A percentile compares a stretch with the other conserved stretches of the same genome.
Evolutionary conservation across 2,888 invertebrate genomes (phyloP).

Genomic region (Suillia variegata): DNA sequence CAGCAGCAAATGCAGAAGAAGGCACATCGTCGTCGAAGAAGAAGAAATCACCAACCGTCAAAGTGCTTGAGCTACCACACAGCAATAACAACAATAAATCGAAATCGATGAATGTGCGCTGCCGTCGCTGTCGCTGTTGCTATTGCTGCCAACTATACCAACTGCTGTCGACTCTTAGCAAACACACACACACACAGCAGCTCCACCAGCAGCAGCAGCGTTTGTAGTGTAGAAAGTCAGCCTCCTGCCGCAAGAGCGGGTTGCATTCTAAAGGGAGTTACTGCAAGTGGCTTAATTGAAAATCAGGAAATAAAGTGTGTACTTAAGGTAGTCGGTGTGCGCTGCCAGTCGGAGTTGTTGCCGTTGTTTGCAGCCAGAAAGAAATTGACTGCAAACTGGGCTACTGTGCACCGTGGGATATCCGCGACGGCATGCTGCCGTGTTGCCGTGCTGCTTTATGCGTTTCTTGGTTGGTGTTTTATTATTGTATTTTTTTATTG

Average conservation of each 20-base stretch:
- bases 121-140: background rate
- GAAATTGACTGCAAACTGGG: background rate
- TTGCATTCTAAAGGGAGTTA: too few relatives aligned
- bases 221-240: slow-evolving; percentile 2
- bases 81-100: slow-evolving; percentile 19
- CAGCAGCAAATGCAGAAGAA: slow-evolving; percentile 18
- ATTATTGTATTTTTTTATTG: background rate
- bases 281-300: slow-evolving; percentile 40
- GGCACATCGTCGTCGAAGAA: background rate
- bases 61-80: background rate
- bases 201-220: too few relatives aligned
- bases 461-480: background rate
- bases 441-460: slow-evolving; percentile 14
- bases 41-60: too few relatives aligned
- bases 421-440: too few relatives aligned
- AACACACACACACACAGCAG: too few relatives aligned
- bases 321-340: too few relatives aligned
- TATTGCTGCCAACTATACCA: background rate
- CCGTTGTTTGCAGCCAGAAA: too few relatives aligned
- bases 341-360: background rate
- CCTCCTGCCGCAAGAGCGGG: background rate
- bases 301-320: slow-evolving; percentile 23
- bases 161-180: too few relatives aligned
- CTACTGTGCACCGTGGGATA: slow-evolving; percentile 43
- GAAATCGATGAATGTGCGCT: slow-evolving; percentile 10